Conservation (phyloP, 2,888 invertebrate species). For the Meghimatium bilineatum region DNA sequence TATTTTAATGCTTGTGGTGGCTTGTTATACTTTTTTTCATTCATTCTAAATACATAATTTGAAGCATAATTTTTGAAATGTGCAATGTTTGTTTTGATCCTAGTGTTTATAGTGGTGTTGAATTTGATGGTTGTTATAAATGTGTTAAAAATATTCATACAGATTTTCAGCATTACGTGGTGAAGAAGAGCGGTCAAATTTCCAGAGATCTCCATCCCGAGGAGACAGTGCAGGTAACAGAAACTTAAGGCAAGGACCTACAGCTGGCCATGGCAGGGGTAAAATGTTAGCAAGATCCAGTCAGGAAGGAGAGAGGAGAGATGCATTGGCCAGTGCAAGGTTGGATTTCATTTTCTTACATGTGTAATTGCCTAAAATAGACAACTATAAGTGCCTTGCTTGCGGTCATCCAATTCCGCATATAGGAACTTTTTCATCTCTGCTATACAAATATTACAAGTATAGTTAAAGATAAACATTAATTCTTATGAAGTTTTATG, state of each 20-base stretch:
- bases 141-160: neutral
- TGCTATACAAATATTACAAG: too few relatives aligned
- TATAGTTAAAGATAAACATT: too few relatives aligned
- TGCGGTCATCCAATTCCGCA: too few relatives aligned
- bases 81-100: too few relatives aligned
- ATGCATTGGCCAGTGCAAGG: slow-evolving; percentile 59
- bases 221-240: slow-evolving; percentile 60
- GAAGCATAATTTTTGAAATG: too few relatives aligned
- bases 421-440: too few relatives aligned
- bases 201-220: slow-evolving; percentile 67
- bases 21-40: too few relatives aligned
- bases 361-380: neutral
- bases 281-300: slow-evolving; percentile 65
- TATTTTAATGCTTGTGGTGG: too few relatives aligned
- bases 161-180: slow-evolving; percentile 51
- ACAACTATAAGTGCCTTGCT: too few relatives aligned
- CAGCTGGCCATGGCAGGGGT: slow-evolving; percentile 60
- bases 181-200: slow-evolving; percentile 53
- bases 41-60: too few relatives aligned
- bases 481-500: too few relatives aligned
- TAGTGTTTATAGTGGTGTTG: too few relatives aligned
- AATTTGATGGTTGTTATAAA: neutral
- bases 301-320: slow-evolving; percentile 71
- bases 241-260: slow-evolving; percentile 46
- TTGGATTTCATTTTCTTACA: neutral